A percentile compares a stretch with the other conserved stretches of the same genome.
Conservation (phyloP, 2,113 vertebrate genomes). For the Odontesthes bonariensis region DNA sequence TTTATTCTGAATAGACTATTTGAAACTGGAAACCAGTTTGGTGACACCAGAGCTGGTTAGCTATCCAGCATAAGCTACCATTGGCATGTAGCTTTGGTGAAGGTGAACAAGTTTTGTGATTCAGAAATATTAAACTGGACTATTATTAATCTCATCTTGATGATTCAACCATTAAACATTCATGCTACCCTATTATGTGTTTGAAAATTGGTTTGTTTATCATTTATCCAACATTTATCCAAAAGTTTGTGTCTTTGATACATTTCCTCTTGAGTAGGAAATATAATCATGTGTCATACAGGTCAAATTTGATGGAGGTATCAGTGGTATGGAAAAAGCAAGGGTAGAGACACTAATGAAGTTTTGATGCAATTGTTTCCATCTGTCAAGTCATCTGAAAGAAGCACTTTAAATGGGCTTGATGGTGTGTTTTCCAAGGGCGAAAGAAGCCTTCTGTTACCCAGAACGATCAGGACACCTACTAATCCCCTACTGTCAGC, state of each 20-base stretch:
- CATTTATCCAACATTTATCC: too few relatives aligned
- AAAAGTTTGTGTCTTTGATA: neutral
- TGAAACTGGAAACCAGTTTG: too few relatives aligned
- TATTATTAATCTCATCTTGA: neutral
- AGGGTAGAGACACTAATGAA: neutral
- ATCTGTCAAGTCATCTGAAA: constrained; percentile 32
- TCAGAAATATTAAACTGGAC: neutral
- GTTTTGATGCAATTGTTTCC: constrained; percentile 7
- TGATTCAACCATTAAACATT: neutral
- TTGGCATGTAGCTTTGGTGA: neutral
- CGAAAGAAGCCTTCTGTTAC: constrained; percentile 41
- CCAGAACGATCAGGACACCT: constrained; percentile 53
- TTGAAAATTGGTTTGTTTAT: neutral
- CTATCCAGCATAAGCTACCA: neutral
- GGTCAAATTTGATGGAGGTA: too few relatives aligned
- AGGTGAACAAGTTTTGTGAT: too few relatives aligned
- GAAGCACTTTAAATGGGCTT: constrained; percentile 71
- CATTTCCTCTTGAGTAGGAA: neutral
- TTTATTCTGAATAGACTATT: too few relatives aligned
- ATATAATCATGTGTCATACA: neutral
- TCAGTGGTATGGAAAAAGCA: neutral
- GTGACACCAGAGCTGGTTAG: too few relatives aligned
- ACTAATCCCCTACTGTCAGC: constrained; percentile 74
- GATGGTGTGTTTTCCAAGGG: constrained; percentile 17
- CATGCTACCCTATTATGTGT: too few relatives aligned